phyloP scores from a whole-genome alignment of 1,140 invertebrate genomes.

The Drosophila saltans region DNA sequence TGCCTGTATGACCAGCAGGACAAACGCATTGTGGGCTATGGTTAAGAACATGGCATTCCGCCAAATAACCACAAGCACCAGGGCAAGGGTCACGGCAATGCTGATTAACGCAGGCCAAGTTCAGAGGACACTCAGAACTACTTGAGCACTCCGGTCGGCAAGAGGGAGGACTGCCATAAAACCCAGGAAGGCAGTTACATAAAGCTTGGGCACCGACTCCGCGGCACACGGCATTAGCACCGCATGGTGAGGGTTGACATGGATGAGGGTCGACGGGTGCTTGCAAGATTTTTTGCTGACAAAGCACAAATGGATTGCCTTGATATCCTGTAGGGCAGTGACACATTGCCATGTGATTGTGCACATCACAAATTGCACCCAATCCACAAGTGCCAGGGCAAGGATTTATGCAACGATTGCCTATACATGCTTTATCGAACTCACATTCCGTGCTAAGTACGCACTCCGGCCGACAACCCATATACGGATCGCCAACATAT shows the following conservation, averaged over 20 bases:
- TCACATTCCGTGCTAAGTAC: slow-evolving; percentile 92
- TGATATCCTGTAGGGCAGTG: slow-evolving; percentile 65
- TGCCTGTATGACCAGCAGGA: slow-evolving; percentile 87
- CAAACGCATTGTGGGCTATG: slow-evolving; percentile 93
- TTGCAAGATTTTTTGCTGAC: slow-evolving; percentile 44
- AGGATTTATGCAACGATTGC: slow-evolving; percentile 89
- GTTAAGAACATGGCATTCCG: slow-evolving; percentile 91
- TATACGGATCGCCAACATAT: slow-evolving; percentile 89
- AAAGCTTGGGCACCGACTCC: slow-evolving; percentile 82
- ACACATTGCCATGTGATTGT: slow-evolving; percentile 86
- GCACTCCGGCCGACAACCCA: slow-evolving; percentile 91
- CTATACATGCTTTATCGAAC: slow-evolving; percentile 88
- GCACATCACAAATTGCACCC: slow-evolving; percentile 89
- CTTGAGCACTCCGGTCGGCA: slow-evolving; percentile 86
- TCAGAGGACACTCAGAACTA: slow-evolving; percentile 85
- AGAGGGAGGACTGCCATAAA: slow-evolving; percentile 85
- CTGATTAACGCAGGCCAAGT: slow-evolving; percentile 85
- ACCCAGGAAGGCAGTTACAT: slow-evolving; percentile 84
- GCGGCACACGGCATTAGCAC: slow-evolving; percentile 85
- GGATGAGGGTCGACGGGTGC: slow-evolving; percentile 84
- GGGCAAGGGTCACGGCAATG: slow-evolving; percentile 86
- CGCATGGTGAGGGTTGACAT: slow-evolving; percentile 86
- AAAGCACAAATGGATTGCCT: slow-evolving; percentile 74
- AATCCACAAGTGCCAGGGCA: slow-evolving; percentile 90
- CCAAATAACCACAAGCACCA: slow-evolving; percentile 86